A percentile compares a stretch with the other conserved stretches of the same genome.
Evolutionary conservation across 2,888 invertebrate species (phyloP).

Genomic region (Mamestra brassicae): DNA sequence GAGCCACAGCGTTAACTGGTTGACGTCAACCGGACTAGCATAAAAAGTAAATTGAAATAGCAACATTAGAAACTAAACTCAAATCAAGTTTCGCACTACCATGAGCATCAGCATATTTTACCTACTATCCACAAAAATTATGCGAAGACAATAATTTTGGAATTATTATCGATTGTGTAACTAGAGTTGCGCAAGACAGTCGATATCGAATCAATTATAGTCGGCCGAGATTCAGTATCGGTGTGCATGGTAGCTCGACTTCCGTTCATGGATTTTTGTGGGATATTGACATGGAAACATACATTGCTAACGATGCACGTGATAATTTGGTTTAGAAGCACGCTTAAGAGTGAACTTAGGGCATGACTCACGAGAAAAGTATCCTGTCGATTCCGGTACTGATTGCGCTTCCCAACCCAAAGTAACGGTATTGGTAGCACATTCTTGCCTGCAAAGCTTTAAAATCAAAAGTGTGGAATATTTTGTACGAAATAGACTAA

Average conservation of each 20-base stretch:
- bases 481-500: no score
- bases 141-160: conserved; percentile 36
- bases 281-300: conserved; percentile 63
- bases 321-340: conserved; percentile 15
- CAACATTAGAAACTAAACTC: conserved; percentile 16
- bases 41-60: no score
- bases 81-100: conserved; percentile 11
- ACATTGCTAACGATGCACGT: conserved; percentile 38
- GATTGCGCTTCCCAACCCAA: neutral
- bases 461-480: neutral
- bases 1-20: no score
- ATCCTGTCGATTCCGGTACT: neutral
- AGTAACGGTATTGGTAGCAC: neutral
- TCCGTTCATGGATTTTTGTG: conserved; percentile 52
- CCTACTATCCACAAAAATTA: conserved; percentile 30
- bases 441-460: neutral
- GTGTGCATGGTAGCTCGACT: conserved; percentile 53
- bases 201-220: conserved; percentile 69
- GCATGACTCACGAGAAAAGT: neutral
- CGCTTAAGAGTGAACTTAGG: conserved; percentile 12
- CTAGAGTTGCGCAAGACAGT: conserved; percentile 64
- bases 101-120: conserved; percentile 26
- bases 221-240: conserved; percentile 62
- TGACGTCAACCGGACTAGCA: no score
- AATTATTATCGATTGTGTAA: conserved; percentile 58